phyloP scores from a whole-genome alignment of 2,888 invertebrate species.

The Sipunculus nudus region DNA sequence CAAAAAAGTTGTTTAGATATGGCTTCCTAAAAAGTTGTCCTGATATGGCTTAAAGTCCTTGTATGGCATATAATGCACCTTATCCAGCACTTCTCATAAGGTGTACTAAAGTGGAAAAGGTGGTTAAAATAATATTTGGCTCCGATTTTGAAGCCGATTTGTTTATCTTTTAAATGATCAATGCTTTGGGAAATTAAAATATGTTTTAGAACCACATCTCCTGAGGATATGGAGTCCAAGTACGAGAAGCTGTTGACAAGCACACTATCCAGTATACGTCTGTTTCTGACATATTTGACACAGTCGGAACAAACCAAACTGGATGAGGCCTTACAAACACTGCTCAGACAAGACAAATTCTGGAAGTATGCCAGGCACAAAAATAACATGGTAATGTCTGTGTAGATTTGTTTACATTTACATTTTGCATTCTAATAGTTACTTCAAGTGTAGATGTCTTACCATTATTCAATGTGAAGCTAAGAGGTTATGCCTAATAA shows the following conservation, averaged over 20 bases:
- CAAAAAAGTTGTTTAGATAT: too few species aligned
- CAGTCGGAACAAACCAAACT: constrained; percentile 67
- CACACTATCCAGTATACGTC: constrained; percentile 75
- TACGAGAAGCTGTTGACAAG: constrained; percentile 75
- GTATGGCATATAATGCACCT: too few species aligned
- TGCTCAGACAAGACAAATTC: constrained; percentile 74
- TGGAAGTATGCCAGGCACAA: constrained; percentile 76
- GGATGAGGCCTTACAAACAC: constrained; percentile 68
- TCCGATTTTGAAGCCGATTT: too few species aligned
- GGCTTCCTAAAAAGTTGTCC: too few species aligned
- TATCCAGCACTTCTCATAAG: too few species aligned
- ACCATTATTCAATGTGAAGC: too few species aligned
- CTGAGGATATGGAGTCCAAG: constrained; percentile 77
- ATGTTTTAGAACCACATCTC: constrained; percentile 67
- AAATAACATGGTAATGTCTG: constrained; percentile 45
- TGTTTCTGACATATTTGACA: constrained; percentile 73
- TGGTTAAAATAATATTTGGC: too few species aligned
- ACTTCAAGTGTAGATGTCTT: neutral
- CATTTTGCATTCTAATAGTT: neutral
- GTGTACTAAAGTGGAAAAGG: too few species aligned
- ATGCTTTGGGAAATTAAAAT: constrained; percentile 8
- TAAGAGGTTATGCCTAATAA: too few species aligned
- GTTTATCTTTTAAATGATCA: too few species aligned
- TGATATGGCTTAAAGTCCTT: too few species aligned
- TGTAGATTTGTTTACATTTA: constrained; percentile 17